Percentiles rank a stretch among this genome's conserved stretches.
phyloP scores from a whole-genome alignment of 2,113 vertebrate genomes.

The Dipodomys ordii region DNA sequence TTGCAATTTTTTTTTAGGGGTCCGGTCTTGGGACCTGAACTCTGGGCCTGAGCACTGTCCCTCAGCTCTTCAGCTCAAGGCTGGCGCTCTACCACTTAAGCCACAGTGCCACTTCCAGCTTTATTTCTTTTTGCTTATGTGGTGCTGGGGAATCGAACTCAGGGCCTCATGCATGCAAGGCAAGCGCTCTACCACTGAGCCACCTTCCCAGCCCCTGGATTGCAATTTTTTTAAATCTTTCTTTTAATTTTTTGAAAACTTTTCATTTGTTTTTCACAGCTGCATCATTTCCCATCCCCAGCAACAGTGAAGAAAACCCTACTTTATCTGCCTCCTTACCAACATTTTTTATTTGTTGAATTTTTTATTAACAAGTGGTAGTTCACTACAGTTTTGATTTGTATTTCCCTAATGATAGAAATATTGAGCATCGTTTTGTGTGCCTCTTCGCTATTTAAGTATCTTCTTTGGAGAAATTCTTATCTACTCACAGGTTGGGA shows the following conservation, averaged over 20 bases:
- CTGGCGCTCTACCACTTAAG: too few relatives aligned
- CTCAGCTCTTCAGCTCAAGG: too few relatives aligned
- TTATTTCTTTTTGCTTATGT: too few relatives aligned
- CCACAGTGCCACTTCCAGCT: too few relatives aligned
- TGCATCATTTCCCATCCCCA: background rate
- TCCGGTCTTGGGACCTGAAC: too few relatives aligned
- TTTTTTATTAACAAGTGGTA: background rate
- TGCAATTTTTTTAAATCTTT: too few relatives aligned
- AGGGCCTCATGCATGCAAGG: too few relatives aligned
- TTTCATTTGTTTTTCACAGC: background rate
- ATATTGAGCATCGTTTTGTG: background rate
- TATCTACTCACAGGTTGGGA: background rate
- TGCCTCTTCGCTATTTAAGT: background rate
- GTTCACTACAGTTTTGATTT: slow-evolving; percentile 11
- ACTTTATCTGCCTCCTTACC: background rate
- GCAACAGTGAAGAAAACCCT: background rate
- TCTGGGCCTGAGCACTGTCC: too few relatives aligned
- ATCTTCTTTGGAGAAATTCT: background rate
- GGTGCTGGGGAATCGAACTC: too few relatives aligned
- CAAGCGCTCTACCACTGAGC: too few relatives aligned
- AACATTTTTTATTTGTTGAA: background rate
- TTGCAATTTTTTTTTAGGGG: background rate
- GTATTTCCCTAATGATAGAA: slow-evolving; percentile 15
- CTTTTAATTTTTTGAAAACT: background rate
- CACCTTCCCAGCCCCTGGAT: too few relatives aligned